phyloP scores from a whole-genome alignment of 2,888 invertebrate genomes.

The Dynastes grantii region DNA sequence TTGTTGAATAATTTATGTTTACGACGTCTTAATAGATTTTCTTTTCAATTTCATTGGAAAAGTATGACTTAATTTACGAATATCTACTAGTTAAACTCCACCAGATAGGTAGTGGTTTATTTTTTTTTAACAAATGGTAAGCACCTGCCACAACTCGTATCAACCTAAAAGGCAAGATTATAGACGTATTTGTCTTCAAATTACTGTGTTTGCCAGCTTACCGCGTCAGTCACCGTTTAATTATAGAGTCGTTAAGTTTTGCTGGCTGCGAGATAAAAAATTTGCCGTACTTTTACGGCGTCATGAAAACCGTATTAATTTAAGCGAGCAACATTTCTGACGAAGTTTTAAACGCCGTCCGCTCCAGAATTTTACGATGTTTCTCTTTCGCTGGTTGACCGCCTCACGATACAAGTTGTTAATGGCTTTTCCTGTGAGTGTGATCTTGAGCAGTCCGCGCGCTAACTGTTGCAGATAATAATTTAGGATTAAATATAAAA shows the following conservation, averaged over 20 bases:
- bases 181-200: not conserved
- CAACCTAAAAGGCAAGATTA: not conserved
- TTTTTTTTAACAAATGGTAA: no score
- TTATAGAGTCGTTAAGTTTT: conserved; percentile 17
- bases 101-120: no score
- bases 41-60: no score
- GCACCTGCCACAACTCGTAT: no score
- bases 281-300: conserved; percentile 24
- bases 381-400: not conserved
- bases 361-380: conserved; percentile 20
- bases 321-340: conserved; percentile 24
- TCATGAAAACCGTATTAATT: conserved; percentile 28
- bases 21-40: no score
- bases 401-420: not conserved
- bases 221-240: conserved; percentile 9
- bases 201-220: not conserved
- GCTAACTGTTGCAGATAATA: conserved; percentile 18
- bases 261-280: conserved; percentile 18
- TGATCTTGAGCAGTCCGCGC: not conserved
- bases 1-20: no score
- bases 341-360: conserved; percentile 13
- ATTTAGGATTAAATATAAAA: conserved; percentile 13
- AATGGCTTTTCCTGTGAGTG: not conserved
- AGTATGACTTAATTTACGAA: no score
- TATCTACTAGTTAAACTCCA: no score